Evolutionary conservation across 30 jellyfish, hydroid and myxozoan genomes (phyloP), one percentile per base, ranked within the genome.

Genomic region (Rhopilema esculentum): DNA sequence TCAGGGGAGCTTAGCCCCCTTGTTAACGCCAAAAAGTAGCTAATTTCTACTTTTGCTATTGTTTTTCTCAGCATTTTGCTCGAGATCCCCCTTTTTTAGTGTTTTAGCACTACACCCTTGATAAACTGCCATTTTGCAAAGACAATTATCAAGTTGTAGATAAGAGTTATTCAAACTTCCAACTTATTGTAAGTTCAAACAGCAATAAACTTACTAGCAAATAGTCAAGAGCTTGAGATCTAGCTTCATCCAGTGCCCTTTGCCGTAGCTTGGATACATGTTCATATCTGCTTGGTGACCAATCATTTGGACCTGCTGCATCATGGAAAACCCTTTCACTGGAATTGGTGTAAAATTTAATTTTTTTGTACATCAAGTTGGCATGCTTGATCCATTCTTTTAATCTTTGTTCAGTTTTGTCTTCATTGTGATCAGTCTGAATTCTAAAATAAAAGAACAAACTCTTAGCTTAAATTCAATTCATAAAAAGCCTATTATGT

Each of bases 381-480:
- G 94, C 97, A 82, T 94, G 94, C 27, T 75, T 83, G 15, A 67
- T 64, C 99, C 99, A 94, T 40, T 75, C 86, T 27, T 88, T 80
- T 21, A 94, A 31, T 64, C 86, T 77, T 50, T 89, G 83, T 30
- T 75, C 92, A 27, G 99, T 94, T 68, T 50, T 86, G 79, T 94
- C 99, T 79, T 94, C 97, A 85, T 94, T 94, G 79, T 94, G 99
- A 67, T 94, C 99, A 29, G 99, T 87, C 75, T 94, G 99, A 18
- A 94, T 89, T n/a, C 99, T 94, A 72, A 4, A 75, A 53, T 19
- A 49, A 57, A 69, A 40, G 12, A 40, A 40, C 57, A 40, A 40
- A 12, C 57, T 2, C 57, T 40, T 40, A 40, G 9, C 57, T 40
- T n/a, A n/a, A n/a, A n/a, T n/a, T n/a, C n/a, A n/a, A n/a, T n/a